Evolutionary conservation across 53 echinoderm and acorn worm species (phyloP), one percentile per base, ranked within the genome.

Genomic region (Astropecten irregularis): DNA sequence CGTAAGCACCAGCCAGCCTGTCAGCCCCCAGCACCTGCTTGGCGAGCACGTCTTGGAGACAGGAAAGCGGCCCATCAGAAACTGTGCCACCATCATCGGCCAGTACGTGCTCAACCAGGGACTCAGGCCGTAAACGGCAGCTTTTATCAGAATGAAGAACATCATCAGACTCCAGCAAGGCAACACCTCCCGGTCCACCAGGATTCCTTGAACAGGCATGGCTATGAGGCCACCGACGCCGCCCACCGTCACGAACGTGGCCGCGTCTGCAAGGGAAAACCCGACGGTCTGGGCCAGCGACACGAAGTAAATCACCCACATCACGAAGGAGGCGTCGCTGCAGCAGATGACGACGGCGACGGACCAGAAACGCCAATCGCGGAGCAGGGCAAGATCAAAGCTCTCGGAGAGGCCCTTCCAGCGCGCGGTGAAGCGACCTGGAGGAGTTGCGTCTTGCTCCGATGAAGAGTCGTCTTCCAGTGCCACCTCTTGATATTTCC

Each of bases 261-360:
- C 59, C 7, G 30, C 59, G 23, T 59, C 59, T 29, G 23, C 27
- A 2, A 14, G 13, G 6, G 59, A 59, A 29, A 59, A 59, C 28
- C 59, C 59, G 30, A 9, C 28, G 0, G 26, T 10, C 27, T 0
- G 25, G 25, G 27, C 59, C 28, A 26, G 59, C 14, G 59, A 59
- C 10, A 59, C 59, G 59, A 59, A 59, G 28, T 59, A 59, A 59
- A 59, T 59, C 26, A 59, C 20, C 59, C 59, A 59, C 59, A 59
- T 59, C 6, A 26, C 26, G 28, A 59, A 59, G 28, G 59, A 6
- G 28, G 7, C 23, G 18, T 29, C 28, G 59, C 26, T 59, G 10
- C 26, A 18, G 27, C 27, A 59, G 4, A 20, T 11, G 5, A 59
- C 30, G 26, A 29, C 13, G 4, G 59, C 30, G 4, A 59, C 7